Evolutionary conservation across 2,113 vertebrate species (phyloP), one percentile per base, ranked within the genome.

Genomic region (Pao palembangensis): DNA sequence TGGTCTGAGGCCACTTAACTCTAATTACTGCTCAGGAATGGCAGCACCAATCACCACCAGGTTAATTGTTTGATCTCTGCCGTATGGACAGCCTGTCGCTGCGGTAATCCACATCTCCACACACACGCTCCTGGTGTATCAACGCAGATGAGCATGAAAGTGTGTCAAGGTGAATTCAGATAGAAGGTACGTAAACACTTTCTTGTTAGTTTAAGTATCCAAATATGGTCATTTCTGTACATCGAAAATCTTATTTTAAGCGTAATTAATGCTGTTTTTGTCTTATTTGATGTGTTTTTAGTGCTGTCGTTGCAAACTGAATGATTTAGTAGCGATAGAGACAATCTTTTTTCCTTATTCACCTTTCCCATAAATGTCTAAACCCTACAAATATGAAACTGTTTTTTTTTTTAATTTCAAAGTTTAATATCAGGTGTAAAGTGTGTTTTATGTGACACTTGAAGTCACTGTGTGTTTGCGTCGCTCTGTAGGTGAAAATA

Each of bases 41-140:
- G 80, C 76, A 65, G 61, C 79, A 69, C 84, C 82, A 81, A 84
- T 86, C 80, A 80, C 84, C 17, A 53, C 67, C 82, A 81, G 88
- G 88, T 89, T 89, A 89, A 89, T 89, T 85, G 86, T 84, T 85
- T 88, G 88, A 88, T 86, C 88, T 80, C 76, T 74, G 79, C 88
- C 86, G 83, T 88, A 88, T 88, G 86, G 67, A 88, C 71, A 64
- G 61, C 51, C 69, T 56, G 80, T 75, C 71, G 48, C 72, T 67
- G 62, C 64, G 83, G 67, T 80, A 78, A 81, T 81, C 72, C 71
- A 69, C 71, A 53, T 50, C 52, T 60, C 55, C 67, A 43, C 73
- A 51, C 61, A 67, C 62, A 64, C 41, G 58, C 66, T 50, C 41
- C 31, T 47, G 44, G 44, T 67, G 64, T 47, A 38, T 55, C 48